phyloP scores from a whole-genome alignment of 2,797 vertebrate species.

The Sebastes minor region DNA sequence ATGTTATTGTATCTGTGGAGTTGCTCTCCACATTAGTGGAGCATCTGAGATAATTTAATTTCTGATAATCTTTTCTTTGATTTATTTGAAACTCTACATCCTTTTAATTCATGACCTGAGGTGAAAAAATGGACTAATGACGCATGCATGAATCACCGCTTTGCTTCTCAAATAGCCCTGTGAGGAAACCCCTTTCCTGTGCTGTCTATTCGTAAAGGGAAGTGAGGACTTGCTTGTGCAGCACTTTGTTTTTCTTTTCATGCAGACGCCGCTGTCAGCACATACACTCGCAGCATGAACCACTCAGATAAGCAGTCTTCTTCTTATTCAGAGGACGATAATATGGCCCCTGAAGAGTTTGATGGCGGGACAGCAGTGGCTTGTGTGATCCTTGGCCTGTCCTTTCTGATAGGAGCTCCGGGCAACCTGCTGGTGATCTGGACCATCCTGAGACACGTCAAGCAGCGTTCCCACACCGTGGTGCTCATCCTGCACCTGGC shows the following conservation, averaged over 20 bases:
- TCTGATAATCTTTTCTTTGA: background rate
- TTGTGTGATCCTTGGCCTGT: slow-evolving; percentile 84
- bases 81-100: background rate
- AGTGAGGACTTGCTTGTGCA: slow-evolving; percentile 72
- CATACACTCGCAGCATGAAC: slow-evolving; percentile 69
- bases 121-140: slow-evolving; percentile 22
- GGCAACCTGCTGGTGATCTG: slow-evolving; percentile 90
- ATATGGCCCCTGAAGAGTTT: slow-evolving; percentile 64
- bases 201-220: slow-evolving; percentile 69
- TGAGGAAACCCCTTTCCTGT: slow-evolving; percentile 68
- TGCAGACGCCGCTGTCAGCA: slow-evolving; percentile 68
- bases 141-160: slow-evolving; percentile 55
- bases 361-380: slow-evolving; percentile 63
- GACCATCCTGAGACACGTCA: slow-evolving; percentile 85
- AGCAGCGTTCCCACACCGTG: slow-evolving; percentile 85
- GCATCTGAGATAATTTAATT: background rate
- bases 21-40: background rate
- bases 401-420: slow-evolving; percentile 85
- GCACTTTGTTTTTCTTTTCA: slow-evolving; percentile 59
- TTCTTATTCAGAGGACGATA: background rate
- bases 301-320: slow-evolving; percentile 16
- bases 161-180: slow-evolving; percentile 34
- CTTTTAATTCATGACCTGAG: background rate
- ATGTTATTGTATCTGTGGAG: background rate
- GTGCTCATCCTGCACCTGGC: slow-evolving; percentile 88